Conservation (phyloP, 2,888 invertebrate genomes). For the Lepidonotus clava region DNA sequence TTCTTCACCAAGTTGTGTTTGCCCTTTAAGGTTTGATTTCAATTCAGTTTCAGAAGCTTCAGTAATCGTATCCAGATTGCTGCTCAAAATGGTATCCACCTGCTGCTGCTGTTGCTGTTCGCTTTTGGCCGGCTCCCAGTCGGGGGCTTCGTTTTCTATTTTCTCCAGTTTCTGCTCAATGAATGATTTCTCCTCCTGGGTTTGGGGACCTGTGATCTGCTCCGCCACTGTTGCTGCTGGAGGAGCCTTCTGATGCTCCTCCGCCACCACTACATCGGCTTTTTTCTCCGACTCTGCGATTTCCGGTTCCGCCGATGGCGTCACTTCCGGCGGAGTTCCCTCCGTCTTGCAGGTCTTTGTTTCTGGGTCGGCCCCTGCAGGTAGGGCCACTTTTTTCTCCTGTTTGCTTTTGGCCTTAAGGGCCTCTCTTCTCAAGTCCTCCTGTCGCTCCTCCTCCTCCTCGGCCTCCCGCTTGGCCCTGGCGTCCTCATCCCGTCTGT, state of each 20-base stretch:
- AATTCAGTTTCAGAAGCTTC: background rate
- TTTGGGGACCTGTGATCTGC: background rate
- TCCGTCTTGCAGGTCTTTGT: background rate
- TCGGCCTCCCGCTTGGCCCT: background rate
- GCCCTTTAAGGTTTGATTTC: too few relatives aligned
- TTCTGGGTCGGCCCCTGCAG: too few relatives aligned
- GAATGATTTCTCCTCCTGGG: background rate
- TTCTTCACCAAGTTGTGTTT: too few relatives aligned
- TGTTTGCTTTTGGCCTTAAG: background rate
- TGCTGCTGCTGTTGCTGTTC: background rate
- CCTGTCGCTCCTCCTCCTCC: conserved; percentile 21
- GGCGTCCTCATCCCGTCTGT: background rate
- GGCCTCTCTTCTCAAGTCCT: conserved; percentile 39
- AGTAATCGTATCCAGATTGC: background rate
- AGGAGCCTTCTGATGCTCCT: too few relatives aligned
- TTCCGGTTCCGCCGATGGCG: background rate
- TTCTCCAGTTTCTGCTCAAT: conserved; percentile 30
- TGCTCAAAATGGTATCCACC: background rate
- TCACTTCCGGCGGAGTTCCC: background rate
- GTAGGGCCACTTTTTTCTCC: too few relatives aligned
- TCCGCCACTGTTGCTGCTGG: background rate
- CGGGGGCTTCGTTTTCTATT: conserved; percentile 26
- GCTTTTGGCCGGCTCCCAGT: background rate
- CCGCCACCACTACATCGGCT: background rate
- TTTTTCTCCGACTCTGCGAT: background rate